Base-by-base conservation (phyloP, 2,888 invertebrate species). In the Ophion slaviceki region DNA sequence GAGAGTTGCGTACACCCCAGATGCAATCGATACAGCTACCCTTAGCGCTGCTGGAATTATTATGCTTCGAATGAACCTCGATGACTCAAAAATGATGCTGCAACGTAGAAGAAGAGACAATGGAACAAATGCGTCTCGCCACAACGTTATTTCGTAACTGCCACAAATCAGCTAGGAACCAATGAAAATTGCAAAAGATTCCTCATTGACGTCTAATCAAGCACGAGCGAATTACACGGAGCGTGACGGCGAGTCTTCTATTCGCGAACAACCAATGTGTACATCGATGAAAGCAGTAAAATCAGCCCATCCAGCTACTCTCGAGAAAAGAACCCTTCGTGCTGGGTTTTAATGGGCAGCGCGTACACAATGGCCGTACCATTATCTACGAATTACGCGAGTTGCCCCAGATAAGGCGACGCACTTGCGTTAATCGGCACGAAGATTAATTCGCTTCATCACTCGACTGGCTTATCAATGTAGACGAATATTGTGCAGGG, bases 11-110 rank as follows among this genome's bases (percentile, higher is more conserved):
- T 81, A 87, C 79, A 80, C 80, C 87, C 88, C 88, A 91, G 90
- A 90, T 91, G 88, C 88, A 91, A 91, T 91, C 90, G 87, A 91
- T 91, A 90, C 87, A 91, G 89, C 89, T 87, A 86, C 77, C 86
- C 87, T 62, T 83, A 85, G 78, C 70, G 71, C 71, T 78, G 86
- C 86, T 87, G 78, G 85, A 88, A 83, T 87, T 82, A 85, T 87
- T 86, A 87, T 86, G 87, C 89, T 86, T 86, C 86, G 82, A 82
- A 67, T 67, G 74, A 80, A 64, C 80, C 64, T 83, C 80, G 72
- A 78, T 78, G 62, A 24, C 47, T 11, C 57, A 62, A 71, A 71
- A 71, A 82, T 70, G 62, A 67, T 75, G 40, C 40, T 71, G 64
- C 72, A 40, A 76, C 67, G 72, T 70, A 77, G 32, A 71, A 80